These are phyloP conservation scores for Lycaon pictus DNA, from an alignment of 2,113 vertebrate species.

Conservation along the genomic window DNA sequence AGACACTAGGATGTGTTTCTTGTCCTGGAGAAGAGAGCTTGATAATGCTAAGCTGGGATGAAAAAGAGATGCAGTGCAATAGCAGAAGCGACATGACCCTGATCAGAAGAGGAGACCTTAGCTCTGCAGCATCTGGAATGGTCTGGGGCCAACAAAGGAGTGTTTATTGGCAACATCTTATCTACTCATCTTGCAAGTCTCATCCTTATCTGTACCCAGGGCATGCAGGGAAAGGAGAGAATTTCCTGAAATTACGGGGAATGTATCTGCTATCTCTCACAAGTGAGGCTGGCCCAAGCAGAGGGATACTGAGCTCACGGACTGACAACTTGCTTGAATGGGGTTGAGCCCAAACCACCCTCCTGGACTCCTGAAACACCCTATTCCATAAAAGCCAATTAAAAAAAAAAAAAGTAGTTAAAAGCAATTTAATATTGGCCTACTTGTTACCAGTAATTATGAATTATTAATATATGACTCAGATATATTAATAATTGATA, in stretches of 20 bases:
- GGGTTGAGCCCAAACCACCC: neutral
- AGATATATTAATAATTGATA: neutral
- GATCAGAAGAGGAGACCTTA: neutral
- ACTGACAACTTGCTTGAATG: neutral
- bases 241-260: neutral
- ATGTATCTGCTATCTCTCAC: neutral
- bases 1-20: neutral
- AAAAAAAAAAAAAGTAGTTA: neutral
- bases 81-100: neutral
- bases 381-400: neutral
- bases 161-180: neutral
- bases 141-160: neutral
- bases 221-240: neutral
- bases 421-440: neutral
- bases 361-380: neutral
- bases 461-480: neutral
- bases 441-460: neutral
- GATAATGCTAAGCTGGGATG: neutral
- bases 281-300: neutral
- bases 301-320: accelerated
- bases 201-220: accelerated
- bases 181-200: neutral
- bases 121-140: too few species aligned
- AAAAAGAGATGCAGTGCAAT: too few species aligned
- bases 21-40: neutral